Conservation (phyloP, 2,888 invertebrate species). For the Drosophila siamana region DNA sequence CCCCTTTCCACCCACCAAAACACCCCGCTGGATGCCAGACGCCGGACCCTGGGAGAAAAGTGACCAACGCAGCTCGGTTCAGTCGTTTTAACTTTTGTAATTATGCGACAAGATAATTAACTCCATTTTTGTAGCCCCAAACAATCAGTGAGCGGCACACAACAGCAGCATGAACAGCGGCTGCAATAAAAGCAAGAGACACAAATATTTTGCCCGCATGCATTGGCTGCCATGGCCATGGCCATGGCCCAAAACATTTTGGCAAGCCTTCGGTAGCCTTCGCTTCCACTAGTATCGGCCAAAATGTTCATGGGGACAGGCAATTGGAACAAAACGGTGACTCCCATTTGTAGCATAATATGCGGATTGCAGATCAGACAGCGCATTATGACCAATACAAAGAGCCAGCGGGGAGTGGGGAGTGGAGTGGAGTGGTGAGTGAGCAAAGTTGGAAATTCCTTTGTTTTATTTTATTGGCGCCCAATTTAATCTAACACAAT, state of each 20-base stretch:
- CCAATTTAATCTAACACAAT: constrained; percentile 47
- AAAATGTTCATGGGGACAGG: constrained; percentile 62
- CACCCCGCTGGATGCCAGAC: not conserved
- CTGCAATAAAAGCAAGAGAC: constrained; percentile 27
- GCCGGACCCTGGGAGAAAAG: constrained; percentile 20
- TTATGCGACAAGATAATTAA: constrained; percentile 78
- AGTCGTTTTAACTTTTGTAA: constrained; percentile 76
- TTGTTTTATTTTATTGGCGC: constrained; percentile 58
- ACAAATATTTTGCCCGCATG: constrained; percentile 40
- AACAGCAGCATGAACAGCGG: constrained; percentile 14
- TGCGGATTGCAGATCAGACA: constrained; percentile 19
- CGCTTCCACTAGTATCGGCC: no score
- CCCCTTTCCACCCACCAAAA: no score
- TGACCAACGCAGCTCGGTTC: constrained; percentile 54
- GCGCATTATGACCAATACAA: constrained; percentile 1
- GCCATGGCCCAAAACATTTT: constrained; percentile 60
- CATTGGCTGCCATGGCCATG: constrained; percentile 47
- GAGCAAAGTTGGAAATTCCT: constrained; percentile 31
- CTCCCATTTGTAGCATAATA: constrained; percentile 39
- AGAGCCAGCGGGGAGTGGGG: no score
- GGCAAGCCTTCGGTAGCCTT: constrained; percentile 50
- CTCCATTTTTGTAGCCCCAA: constrained; percentile 53
- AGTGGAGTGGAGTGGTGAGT: constrained; percentile 12
- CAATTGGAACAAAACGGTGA: constrained; percentile 36
- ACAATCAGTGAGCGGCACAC: constrained; percentile 16